Evolutionary conservation across 2,113 vertebrate species (phyloP), one percentile per base, ranked within the genome.

Genomic region (Callorhinus ursinus): DNA sequence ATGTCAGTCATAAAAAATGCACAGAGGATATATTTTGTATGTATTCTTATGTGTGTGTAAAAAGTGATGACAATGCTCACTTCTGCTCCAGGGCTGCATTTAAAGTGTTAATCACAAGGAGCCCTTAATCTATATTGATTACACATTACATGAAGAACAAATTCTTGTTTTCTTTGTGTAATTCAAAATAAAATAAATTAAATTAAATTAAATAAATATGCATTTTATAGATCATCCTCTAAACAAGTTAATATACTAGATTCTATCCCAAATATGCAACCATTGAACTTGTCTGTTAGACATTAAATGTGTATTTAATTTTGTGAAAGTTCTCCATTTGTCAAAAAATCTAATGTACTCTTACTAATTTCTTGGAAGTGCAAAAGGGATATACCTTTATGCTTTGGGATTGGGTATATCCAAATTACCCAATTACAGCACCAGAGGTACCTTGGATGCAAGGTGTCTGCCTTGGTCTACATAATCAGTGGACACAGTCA

Each of bases 251-350:
- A 76, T 93, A 61, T 28, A 28, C 19, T 63, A 83, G 9, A 80
- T 80, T 95, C 33, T 39, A 88, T 83, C 69, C 15, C 14, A 93
- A 93, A 93, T 71, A 87, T 36, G 19, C 36, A 91, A 88, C 83
- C 22, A 65, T 16, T 63, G 7, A 82, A 28, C 11, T 90, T 90
- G 42, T 65, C 69, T 83, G 42, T 87, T 79, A 81, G 26, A 83
- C 13, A 49, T 65, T 87, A 82, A 90, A 57, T 53, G 31, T 51
- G 4, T 16, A 80, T 84, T 80, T 84, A 59, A 74, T 84, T 88
- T 93, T 91, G 5, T 55, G 26, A 24, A 79, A 67, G 9, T 49
- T 83, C 14, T 91, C 28, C 13, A 7, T 63, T 93, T 57, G 24
- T 65, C 13, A 65, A 94, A 65, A 36, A 74, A 42, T 46, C 5